Evolutionary conservation across 1,140 invertebrate genomes (phyloP).

Genomic region (Pseudomyrmex dendroicus): DNA sequence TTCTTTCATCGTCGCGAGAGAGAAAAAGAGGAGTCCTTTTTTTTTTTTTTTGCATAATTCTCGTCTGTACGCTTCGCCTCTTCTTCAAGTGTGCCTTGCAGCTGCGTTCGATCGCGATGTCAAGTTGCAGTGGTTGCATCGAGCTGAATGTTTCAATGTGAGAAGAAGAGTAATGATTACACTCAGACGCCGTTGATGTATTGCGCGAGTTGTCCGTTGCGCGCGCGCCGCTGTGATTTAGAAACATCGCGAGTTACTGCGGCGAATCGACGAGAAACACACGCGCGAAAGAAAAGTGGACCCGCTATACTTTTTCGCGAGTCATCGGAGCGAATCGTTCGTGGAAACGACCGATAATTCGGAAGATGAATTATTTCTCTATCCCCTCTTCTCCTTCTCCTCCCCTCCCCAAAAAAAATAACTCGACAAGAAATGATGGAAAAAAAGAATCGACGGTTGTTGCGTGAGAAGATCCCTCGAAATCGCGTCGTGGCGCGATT

Average conservation of each 20-base stretch:
- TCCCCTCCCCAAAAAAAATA: background rate
- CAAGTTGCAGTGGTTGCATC: background rate
- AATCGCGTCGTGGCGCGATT: background rate
- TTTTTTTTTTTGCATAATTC: conserved; percentile 29
- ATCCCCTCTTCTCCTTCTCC: too few relatives aligned
- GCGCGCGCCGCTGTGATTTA: conserved; percentile 3
- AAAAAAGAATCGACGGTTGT: conserved; percentile 11
- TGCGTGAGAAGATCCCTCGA: background rate
- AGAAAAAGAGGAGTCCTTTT: background rate
- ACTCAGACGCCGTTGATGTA: background rate
- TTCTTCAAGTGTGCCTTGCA: background rate
- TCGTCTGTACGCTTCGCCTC: background rate
- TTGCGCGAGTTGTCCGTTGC: too few relatives aligned
- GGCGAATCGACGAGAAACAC: background rate
- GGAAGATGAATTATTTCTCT: conserved; percentile 9
- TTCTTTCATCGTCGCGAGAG: background rate
- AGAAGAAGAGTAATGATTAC: conserved; percentile 9
- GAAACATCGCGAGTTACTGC: conserved; percentile 6
- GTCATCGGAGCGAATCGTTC: conserved; percentile 4
- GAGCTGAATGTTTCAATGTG: background rate
- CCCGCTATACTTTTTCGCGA: background rate
- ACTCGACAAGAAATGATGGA: background rate
- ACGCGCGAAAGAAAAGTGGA: background rate
- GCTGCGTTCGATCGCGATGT: conserved; percentile 23
- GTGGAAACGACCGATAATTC: conserved; percentile 2